Evolutionary conservation across 2,113 vertebrate genomes (phyloP).

Genomic region (Speoplatyrhinus poulsoni): DNA sequence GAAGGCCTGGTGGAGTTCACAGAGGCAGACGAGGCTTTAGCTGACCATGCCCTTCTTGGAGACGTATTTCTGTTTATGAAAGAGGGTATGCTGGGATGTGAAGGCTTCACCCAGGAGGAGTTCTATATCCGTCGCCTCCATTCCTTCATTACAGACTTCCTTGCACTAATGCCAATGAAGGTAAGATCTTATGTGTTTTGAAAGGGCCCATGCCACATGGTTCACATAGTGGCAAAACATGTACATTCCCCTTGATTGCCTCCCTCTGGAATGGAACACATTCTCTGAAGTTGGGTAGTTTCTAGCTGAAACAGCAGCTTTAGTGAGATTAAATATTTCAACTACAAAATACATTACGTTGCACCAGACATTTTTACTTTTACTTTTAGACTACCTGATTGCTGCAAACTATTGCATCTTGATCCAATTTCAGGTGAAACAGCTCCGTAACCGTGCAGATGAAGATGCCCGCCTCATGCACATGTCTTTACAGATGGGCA

Average conservation of each 20-base stretch:
- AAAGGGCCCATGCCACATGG: too few species aligned
- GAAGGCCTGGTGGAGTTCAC: slow-evolving; percentile 93
- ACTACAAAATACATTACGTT: not conserved
- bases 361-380: not conserved
- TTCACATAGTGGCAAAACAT: not conserved
- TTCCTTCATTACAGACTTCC: slow-evolving; percentile 92
- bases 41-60: slow-evolving; percentile 87
- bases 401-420: not conserved
- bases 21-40: slow-evolving; percentile 92
- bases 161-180: slow-evolving; percentile 98
- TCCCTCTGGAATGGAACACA: too few species aligned
- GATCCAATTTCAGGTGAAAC: slow-evolving; percentile 85
- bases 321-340: too few species aligned
- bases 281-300: too few species aligned
- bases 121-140: slow-evolving; percentile 94
- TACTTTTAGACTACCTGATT: too few species aligned
- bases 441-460: slow-evolving; percentile 93
- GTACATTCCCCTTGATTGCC: too few species aligned
- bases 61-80: slow-evolving; percentile 93
- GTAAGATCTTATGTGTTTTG: slow-evolving; percentile 66
- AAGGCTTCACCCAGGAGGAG: slow-evolving; percentile 89
- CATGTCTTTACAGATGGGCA: slow-evolving; percentile 95
- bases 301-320: too few species aligned
- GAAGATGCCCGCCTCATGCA: slow-evolving; percentile 95
- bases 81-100: slow-evolving; percentile 88